Percentiles rank a stretch among this genome's conserved stretches.
Evolutionary conservation across 2,888 invertebrate species (phyloP).

Genomic region (Drosophila pseudotalamancana): DNA sequence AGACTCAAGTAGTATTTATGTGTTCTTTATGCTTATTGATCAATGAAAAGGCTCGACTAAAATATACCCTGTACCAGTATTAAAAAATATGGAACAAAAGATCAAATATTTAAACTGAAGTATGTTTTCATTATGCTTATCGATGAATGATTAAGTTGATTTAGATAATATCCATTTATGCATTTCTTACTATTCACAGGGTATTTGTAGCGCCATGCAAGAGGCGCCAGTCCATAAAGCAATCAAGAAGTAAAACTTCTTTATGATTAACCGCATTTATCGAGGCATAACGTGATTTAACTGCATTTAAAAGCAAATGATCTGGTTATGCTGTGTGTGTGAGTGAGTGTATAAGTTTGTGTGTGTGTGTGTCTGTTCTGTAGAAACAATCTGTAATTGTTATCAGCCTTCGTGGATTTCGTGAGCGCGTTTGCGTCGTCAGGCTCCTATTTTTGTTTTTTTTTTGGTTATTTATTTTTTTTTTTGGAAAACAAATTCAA

Average conservation of each 20-base stretch:
- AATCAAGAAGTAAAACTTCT: constrained; percentile 43
- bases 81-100: not conserved
- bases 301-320: constrained; percentile 67
- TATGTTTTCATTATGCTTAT: too few relatives aligned
- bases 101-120: too few relatives aligned
- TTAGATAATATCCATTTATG: too few relatives aligned
- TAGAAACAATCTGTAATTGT: constrained; percentile 31
- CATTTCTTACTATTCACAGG: not conserved
- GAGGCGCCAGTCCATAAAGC: constrained; percentile 10
- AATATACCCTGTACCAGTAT: constrained; percentile 20
- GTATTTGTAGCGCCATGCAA: constrained; percentile 13
- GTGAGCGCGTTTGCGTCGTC: constrained; percentile 3
- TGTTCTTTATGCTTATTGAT: constrained; percentile 36
- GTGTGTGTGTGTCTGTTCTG: not conserved
- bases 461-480: constrained; percentile 24
- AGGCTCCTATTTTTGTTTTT: constrained; percentile 13
- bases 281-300: constrained; percentile 75
- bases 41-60: constrained; percentile 11
- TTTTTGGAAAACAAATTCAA: constrained; percentile 29
- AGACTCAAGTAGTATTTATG: constrained; percentile 58
- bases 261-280: constrained; percentile 73
- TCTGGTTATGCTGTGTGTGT: constrained; percentile 47
- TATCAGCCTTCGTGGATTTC: constrained; percentile 38
- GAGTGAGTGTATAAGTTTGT: not conserved
- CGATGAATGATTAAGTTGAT: too few relatives aligned